Conservation (phyloP, 2,888 invertebrate species). For the Mythimna impura region DNA sequence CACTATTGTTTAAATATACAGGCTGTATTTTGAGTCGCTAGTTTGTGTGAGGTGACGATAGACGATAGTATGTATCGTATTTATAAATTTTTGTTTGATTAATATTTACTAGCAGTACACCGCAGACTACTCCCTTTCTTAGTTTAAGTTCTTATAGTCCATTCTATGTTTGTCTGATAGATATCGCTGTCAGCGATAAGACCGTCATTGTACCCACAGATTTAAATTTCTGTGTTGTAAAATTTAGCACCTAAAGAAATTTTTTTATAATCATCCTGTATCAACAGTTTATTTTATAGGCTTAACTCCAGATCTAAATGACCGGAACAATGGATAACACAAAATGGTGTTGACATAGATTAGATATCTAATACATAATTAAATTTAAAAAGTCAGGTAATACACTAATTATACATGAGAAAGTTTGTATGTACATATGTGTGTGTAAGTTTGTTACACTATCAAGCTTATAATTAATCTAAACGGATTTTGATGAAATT, state of each 20-base stretch:
- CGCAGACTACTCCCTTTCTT: no score
- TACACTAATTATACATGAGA: neutral
- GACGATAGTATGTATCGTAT: no score
- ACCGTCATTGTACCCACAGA: no score
- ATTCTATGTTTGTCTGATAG: no score
- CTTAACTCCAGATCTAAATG: constrained; percentile 4
- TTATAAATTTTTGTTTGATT: no score
- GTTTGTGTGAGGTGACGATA: neutral
- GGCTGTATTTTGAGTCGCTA: neutral
- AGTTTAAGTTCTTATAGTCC: no score
- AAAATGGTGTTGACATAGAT: neutral
- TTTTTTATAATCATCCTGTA: neutral
- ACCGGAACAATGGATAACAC: neutral
- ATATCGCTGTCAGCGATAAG: no score
- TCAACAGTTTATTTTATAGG: neutral
- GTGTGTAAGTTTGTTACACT: no score
- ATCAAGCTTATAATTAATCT: no score
- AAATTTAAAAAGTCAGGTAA: neutral
- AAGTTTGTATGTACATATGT: no score
- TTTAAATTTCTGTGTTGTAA: neutral
- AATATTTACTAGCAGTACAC: no score
- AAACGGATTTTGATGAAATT: no score
- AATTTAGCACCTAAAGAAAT: neutral
- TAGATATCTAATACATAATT: neutral
- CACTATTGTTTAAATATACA: constrained; percentile 27